A percentile compares a stretch with the other conserved stretches of the same genome.
These are phyloP conservation scores for Sceliomorpha sp. DNA, from an alignment of 2,888 invertebrate species.

Conservation along the genomic window DNA sequence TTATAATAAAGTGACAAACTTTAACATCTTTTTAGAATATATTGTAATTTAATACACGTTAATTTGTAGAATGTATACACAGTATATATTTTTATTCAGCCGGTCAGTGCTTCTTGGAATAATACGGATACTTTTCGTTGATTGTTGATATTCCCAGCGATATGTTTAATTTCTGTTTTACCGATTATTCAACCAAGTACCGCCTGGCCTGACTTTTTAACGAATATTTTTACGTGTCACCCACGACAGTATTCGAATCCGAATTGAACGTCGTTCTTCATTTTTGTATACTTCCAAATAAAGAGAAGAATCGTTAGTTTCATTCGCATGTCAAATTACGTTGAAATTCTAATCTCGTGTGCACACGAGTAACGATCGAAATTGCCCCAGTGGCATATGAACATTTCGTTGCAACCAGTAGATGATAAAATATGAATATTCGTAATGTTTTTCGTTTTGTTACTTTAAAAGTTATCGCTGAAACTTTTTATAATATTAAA, in stretches of 20 bases:
- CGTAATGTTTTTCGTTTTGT: conserved; percentile 54
- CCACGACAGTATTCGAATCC: conserved; percentile 9
- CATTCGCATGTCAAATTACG: background rate
- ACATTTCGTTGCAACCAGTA: conserved; percentile 18
- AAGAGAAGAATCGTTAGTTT: conserved; percentile 5
- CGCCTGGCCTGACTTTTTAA: too few species aligned
- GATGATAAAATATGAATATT: conserved; percentile 42
- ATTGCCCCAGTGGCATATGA: conserved; percentile 4
- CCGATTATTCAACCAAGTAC: too few species aligned
- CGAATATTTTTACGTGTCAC: conserved; percentile 17
- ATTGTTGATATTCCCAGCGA: too few species aligned
- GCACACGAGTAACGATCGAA: conserved; percentile 1
- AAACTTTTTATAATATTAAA: conserved; percentile 43
- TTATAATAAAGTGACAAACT: too few species aligned
- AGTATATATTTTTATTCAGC: too few species aligned
- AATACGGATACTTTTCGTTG: too few species aligned
- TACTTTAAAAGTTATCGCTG: conserved; percentile 33
- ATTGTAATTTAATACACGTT: too few species aligned
- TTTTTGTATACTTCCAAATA: conserved; percentile 7
- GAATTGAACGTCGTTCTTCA: background rate
- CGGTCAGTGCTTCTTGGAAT: too few species aligned
- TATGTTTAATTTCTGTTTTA: too few species aligned
- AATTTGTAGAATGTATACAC: too few species aligned
- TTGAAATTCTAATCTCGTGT: conserved; percentile 5
- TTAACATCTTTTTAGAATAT: too few species aligned